A percentile compares a stretch with the other conserved stretches of the same genome.
These are phyloP conservation scores for Melanotaenia nigrans DNA, from an alignment of 2,797 vertebrate genomes.

Conservation along the genomic window DNA sequence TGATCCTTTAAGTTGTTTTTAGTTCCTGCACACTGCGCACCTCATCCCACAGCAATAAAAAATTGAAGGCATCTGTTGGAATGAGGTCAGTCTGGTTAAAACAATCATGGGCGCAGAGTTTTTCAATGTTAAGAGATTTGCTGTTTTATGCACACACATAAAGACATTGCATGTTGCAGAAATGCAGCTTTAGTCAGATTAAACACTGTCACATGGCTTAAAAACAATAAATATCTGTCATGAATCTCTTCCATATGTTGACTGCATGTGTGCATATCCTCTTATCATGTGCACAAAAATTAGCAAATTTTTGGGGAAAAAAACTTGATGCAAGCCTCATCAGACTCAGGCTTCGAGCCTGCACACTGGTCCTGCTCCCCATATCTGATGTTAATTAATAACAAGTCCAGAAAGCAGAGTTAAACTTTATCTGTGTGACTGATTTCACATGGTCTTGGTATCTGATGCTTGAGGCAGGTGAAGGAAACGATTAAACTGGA, in stretches of 20 bases:
- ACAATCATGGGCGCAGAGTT: background rate
- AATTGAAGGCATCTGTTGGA: constrained; percentile 78
- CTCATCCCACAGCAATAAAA: constrained; percentile 54
- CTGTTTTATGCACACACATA: background rate
- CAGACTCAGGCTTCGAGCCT: constrained; percentile 16
- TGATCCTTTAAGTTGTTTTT: constrained; percentile 77
- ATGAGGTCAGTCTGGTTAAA: constrained; percentile 51
- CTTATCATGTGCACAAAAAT: background rate
- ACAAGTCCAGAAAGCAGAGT: constrained; percentile 34
- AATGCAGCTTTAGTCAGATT: background rate
- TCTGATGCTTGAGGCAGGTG: constrained; percentile 67
- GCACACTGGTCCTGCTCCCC: constrained; percentile 16
- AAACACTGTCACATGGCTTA: background rate
- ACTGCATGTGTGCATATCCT: background rate
- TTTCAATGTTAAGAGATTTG: too few species aligned
- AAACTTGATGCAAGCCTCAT: background rate
- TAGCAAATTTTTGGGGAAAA: background rate
- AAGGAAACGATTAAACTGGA: constrained; percentile 81
- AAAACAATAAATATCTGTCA: background rate
- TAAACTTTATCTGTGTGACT: constrained; percentile 39
- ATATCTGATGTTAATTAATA: constrained; percentile 61
- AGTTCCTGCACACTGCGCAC: constrained; percentile 63
- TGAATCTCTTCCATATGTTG: background rate
- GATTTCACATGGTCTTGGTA: constrained; percentile 45
- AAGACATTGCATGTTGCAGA: constrained; percentile 7